phyloP scores from a whole-genome alignment of 2,113 vertebrate species.

The Macroglossus sobrinus region DNA sequence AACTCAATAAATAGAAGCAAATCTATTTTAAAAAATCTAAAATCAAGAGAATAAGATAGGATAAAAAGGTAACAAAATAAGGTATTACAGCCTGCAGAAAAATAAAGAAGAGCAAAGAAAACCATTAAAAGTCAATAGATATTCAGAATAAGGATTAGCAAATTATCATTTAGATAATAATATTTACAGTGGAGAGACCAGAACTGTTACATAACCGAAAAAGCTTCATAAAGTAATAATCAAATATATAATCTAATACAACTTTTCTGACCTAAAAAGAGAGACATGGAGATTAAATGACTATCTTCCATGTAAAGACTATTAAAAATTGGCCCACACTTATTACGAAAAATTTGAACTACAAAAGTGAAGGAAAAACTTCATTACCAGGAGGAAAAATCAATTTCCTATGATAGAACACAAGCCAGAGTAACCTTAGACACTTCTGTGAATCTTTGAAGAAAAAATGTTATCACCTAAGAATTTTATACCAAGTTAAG shows the following conservation, averaged over 20 bases:
- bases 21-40: neutral
- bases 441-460: neutral
- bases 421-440: neutral
- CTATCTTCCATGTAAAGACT: neutral
- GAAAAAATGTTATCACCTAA: neutral
- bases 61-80: neutral
- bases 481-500: conserved; percentile 28
- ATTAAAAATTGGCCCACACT: neutral
- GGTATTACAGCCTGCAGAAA: neutral
- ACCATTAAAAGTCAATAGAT: neutral
- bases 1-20: neutral
- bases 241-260: neutral
- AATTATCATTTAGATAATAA: neutral
- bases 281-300: neutral
- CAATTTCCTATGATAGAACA: neutral
- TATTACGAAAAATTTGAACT: neutral
- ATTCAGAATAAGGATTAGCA: neutral
- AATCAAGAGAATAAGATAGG: neutral
- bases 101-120: neutral
- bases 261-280: neutral
- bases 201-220: neutral
- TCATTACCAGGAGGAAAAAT: neutral
- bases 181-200: neutral
- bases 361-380: neutral
- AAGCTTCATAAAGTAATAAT: neutral